These are phyloP conservation scores for Lacanobia wlatinum DNA, from an alignment of 2,888 invertebrate genomes.

Conservation along the genomic window DNA sequence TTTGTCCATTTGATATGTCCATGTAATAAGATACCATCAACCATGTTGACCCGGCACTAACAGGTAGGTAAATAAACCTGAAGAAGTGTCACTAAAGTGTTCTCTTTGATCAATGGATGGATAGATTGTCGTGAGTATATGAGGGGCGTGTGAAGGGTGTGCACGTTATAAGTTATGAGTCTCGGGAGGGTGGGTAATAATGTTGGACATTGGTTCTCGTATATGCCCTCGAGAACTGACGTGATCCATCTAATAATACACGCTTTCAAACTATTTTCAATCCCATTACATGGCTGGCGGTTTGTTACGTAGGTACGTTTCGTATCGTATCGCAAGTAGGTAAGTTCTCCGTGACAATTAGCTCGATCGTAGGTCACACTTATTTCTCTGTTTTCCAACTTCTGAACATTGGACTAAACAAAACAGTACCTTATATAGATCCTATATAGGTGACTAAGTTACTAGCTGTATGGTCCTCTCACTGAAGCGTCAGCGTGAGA, in stretches of 20 bases:
- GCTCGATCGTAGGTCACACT: no score
- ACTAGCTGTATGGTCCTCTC: neutral
- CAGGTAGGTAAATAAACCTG: neutral
- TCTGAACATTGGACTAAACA: neutral
- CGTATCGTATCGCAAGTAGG: neutral
- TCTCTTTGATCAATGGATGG: neutral
- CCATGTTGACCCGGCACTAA: no score
- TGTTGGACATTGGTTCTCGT: slow-evolving; percentile 72
- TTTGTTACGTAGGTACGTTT: no score
- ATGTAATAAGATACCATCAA: no score
- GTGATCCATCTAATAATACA: slow-evolving; percentile 66
- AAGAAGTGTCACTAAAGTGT: neutral
- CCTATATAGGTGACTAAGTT: neutral
- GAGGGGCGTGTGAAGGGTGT: slow-evolving; percentile 14
- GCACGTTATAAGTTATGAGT: slow-evolving; percentile 17
- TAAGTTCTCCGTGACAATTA: no score
- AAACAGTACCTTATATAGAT: neutral
- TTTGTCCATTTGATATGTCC: no score
- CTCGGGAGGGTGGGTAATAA: slow-evolving; percentile 67
- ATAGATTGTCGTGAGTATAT: slow-evolving; percentile 4
- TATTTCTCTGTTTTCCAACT: neutral
- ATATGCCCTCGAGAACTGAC: slow-evolving; percentile 53
- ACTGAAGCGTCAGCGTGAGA: no score
- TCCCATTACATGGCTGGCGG: no score
- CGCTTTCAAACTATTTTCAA: neutral